Evolutionary conservation across 2,797 vertebrate species (phyloP).

Genomic region (Sebastes nivosus): DNA sequence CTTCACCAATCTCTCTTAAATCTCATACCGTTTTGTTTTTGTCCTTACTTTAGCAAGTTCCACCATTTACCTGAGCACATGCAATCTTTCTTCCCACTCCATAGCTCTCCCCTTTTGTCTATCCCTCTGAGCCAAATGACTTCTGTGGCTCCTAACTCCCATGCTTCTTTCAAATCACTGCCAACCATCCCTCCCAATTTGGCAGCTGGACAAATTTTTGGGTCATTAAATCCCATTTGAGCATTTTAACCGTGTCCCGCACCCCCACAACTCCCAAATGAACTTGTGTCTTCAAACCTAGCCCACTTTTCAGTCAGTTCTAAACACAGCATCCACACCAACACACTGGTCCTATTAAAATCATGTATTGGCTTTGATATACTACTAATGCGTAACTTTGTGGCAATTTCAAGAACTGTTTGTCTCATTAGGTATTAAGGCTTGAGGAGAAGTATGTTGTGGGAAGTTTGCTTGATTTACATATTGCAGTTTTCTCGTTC

Average conservation of each 20-base stretch:
- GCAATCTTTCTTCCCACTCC: slow-evolving; percentile 46
- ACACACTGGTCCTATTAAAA: neutral
- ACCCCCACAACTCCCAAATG: neutral
- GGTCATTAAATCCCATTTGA: slow-evolving; percentile 65
- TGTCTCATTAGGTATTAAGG: neutral
- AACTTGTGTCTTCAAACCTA: neutral
- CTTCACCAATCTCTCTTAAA: slow-evolving; percentile 54
- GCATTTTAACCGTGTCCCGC: slow-evolving; percentile 44
- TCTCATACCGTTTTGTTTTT: slow-evolving; percentile 50
- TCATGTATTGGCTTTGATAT: neutral
- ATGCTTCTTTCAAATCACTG: slow-evolving; percentile 49
- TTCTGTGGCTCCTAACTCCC: slow-evolving; percentile 56
- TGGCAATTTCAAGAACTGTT: neutral
- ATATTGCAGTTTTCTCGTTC: neutral
- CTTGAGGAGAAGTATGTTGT: neutral
- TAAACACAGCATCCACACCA: neutral
- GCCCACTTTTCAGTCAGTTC: slow-evolving; percentile 2
- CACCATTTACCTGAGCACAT: slow-evolving; percentile 54
- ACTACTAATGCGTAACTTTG: neutral
- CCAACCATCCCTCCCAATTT: slow-evolving; percentile 58
- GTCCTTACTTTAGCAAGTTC: slow-evolving; percentile 40
- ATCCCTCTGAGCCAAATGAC: slow-evolving; percentile 61
- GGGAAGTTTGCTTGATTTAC: neutral
- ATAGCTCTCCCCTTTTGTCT: slow-evolving; percentile 33
- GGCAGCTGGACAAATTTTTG: slow-evolving; percentile 61